phyloP scores from a whole-genome alignment of 2,113 vertebrate genomes.

The Rafetus swinhoei region DNA sequence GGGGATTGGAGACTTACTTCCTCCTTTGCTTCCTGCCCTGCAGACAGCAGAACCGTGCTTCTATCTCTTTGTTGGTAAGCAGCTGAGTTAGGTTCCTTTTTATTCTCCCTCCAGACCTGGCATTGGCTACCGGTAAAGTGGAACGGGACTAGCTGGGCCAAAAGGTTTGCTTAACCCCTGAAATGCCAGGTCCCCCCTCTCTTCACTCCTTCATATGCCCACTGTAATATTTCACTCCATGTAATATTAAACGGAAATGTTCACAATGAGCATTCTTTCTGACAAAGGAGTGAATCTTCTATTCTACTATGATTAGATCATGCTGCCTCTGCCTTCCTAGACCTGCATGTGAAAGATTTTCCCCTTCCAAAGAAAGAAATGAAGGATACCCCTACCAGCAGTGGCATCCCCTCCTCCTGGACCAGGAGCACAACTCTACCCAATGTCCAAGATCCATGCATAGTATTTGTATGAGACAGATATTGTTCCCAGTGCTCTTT shows the following conservation, averaged over 20 bases:
- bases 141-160: no score
- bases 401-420: neutral
- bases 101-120: no score
- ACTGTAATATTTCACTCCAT: neutral
- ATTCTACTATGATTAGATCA: neutral
- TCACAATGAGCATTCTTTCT: accelerated
- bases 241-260: neutral
- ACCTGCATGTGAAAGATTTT: neutral
- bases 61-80: no score
- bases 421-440: neutral
- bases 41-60: no score
- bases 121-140: no score
- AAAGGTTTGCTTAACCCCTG: no score
- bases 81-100: no score
- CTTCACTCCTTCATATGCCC: neutral
- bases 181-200: no score
- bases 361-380: neutral
- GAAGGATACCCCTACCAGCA: neutral
- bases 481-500: neutral
- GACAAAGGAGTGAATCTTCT: neutral
- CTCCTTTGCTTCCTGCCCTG: no score
- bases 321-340: neutral
- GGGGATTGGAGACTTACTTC: no score
- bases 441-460: neutral
- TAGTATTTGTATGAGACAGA: neutral